Evolutionary conservation across 1,140 invertebrate genomes (phyloP).

Genomic region (Choristoneura fumiferana): DNA sequence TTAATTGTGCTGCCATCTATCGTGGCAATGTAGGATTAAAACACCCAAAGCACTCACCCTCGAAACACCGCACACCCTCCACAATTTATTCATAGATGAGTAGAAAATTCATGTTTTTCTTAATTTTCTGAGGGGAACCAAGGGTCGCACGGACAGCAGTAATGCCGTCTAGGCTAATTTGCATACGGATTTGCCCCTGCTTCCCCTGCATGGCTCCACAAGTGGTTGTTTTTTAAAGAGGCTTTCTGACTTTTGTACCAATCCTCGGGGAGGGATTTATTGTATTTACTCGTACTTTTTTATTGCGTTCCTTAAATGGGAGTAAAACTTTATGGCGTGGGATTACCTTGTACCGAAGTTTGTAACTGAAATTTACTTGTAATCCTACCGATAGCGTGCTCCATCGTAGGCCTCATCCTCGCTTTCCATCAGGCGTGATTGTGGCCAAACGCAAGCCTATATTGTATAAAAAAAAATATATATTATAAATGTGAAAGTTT

Average conservation of each 20-base stretch:
- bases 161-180: slow-evolving; percentile 8
- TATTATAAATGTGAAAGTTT: too few species aligned
- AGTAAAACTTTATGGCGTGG: not conserved
- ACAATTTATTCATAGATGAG: slow-evolving; percentile 9
- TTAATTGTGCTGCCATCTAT: too few species aligned
- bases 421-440: too few species aligned
- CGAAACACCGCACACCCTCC: not conserved
- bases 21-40: too few species aligned
- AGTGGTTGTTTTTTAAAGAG: slow-evolving; percentile 1
- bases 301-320: not conserved
- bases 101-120: not conserved
- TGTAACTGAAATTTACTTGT: too few species aligned
- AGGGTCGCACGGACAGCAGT: slow-evolving; percentile 2
- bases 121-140: not conserved
- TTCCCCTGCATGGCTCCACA: slow-evolving; percentile 7
- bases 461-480: too few species aligned
- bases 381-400: too few species aligned
- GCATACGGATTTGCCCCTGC: slow-evolving; percentile 4
- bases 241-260: not conserved
- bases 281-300: not conserved
- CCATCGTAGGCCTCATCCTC: too few species aligned
- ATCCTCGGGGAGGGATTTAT: not conserved
- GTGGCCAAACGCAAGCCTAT: too few species aligned
- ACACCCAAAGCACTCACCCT: not conserved
- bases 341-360: too few species aligned